Evolutionary conservation across 2,888 invertebrate genomes (phyloP).

Genomic region (Anthophora plumipes): DNA sequence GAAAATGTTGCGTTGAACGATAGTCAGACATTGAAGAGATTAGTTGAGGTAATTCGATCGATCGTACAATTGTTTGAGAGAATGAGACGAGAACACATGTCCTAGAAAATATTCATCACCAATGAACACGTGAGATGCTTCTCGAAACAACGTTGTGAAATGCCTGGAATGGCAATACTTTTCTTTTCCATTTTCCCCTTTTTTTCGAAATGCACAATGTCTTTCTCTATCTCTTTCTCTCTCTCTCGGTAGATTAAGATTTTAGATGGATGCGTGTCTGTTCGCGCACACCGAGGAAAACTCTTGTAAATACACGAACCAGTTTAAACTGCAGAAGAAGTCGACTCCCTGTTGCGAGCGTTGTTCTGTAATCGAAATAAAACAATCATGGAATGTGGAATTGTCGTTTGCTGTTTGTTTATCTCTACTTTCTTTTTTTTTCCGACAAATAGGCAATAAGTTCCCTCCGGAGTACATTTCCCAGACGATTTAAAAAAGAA

Average conservation of each 20-base stretch:
- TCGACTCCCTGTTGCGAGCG: conserved; percentile 55
- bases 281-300: conserved; percentile 32
- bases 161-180: neutral
- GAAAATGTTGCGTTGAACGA: conserved; percentile 36
- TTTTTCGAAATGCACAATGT: too few species aligned
- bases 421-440: neutral
- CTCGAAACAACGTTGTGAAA: neutral
- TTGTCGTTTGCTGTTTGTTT: conserved; percentile 21
- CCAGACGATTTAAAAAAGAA: too few species aligned
- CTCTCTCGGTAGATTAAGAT: conserved; percentile 28
- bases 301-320: conserved; percentile 59
- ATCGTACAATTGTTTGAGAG: conserved; percentile 27
- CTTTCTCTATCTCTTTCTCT: too few species aligned
- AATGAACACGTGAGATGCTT: neutral
- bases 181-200: conserved; percentile 6
- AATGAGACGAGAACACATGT: neutral
- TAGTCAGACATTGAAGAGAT: conserved; percentile 41
- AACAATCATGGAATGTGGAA: conserved; percentile 77
- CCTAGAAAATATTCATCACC: neutral
- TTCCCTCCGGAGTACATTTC: too few species aligned
- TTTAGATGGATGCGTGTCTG: conserved; percentile 46
- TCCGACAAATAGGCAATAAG: neutral
- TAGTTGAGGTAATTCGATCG: conserved; percentile 19
- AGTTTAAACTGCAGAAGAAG: conserved; percentile 43
- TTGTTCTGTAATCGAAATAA: conserved; percentile 79